These are phyloP conservation scores for Emydoidea blandingii DNA, from an alignment of 2,797 vertebrate species.

Conservation along the genomic window DNA sequence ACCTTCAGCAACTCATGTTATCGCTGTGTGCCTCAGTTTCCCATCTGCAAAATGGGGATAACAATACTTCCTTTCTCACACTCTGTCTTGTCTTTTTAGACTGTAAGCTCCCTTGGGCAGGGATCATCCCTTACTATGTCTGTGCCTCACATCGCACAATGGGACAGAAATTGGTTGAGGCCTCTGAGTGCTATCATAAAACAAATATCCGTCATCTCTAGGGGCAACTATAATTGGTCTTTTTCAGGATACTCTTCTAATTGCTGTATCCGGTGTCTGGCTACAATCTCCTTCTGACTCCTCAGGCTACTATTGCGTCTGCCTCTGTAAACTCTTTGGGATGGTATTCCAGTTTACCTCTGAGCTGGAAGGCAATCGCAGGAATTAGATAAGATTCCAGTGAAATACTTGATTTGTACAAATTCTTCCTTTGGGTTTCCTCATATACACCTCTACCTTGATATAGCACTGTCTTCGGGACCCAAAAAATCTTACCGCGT, in stretches of 20 bases:
- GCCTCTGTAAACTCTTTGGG: not conserved
- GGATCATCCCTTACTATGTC: fast-evolving
- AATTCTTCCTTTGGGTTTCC: not conserved
- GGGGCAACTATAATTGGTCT: not conserved
- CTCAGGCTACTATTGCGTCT: not conserved
- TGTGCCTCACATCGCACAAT: not conserved
- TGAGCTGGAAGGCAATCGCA: not conserved
- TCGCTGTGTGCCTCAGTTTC: too few relatives aligned
- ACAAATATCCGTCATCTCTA: not conserved
- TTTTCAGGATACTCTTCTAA: not conserved
- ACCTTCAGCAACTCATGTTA: too few relatives aligned
- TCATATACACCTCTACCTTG: not conserved
- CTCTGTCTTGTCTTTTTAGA: not conserved
- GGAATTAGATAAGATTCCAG: not conserved
- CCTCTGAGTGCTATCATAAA: not conserved
- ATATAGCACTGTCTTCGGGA: too few relatives aligned
- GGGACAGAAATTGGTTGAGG: not conserved
- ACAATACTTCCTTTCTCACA: not conserved
- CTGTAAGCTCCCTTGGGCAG: not conserved
- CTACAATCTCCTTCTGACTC: not conserved
- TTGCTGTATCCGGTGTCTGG: not conserved
- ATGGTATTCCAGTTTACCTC: not conserved
- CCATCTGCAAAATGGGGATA: too few relatives aligned
- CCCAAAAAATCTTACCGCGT: too few relatives aligned
- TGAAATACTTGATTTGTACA: not conserved